A percentile compares a stretch with the other conserved stretches of the same genome.
These are phyloP conservation scores for Pitta sordida DNA, from an alignment of 2,113 vertebrate species.

Conservation along the genomic window DNA sequence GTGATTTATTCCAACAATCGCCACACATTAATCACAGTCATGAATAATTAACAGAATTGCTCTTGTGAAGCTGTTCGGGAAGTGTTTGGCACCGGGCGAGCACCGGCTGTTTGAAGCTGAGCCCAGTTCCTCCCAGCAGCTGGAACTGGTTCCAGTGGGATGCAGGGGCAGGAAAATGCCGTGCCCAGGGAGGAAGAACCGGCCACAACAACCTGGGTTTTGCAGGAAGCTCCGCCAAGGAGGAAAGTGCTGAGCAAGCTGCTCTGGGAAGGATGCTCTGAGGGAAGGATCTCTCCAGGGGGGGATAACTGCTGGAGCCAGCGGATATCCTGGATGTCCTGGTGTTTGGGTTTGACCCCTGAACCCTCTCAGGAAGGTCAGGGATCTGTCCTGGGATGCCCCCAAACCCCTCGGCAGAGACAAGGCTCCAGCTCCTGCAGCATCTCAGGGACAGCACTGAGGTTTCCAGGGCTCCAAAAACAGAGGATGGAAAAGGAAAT, in stretches of 20 bases:
- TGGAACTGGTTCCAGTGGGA: background rate
- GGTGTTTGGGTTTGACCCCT: background rate
- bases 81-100: background rate
- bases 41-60: background rate
- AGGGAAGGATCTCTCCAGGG: background rate
- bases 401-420: accelerated
- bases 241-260: background rate
- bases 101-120: background rate
- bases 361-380: background rate
- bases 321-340: background rate
- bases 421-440: background rate
- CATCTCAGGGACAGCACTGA: background rate
- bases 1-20: background rate
- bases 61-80: background rate
- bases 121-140: background rate
- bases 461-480: background rate
- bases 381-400: background rate
- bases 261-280: accelerated
- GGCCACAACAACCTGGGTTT: accelerated
- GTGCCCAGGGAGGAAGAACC: background rate
- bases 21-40: background rate
- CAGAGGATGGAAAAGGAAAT: background rate
- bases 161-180: background rate
- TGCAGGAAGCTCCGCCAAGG: background rate
- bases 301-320: background rate